Percentiles rank a stretch among this genome's conserved stretches.
Conservation (phyloP, 2,113 vertebrate genomes). For the Fregetta grallaria region DNA sequence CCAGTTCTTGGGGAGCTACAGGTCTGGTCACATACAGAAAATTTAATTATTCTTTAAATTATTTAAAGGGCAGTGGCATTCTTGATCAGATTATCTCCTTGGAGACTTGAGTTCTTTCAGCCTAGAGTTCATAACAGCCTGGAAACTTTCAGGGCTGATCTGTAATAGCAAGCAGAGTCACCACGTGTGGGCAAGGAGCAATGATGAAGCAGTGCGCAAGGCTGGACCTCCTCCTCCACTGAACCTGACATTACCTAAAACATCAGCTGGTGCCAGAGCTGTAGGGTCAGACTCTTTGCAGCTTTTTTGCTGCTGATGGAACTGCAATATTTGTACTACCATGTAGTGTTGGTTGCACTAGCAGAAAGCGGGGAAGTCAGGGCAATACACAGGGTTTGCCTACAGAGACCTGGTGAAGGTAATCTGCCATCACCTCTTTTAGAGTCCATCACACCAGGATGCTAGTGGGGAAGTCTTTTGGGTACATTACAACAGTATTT, state of each 20-base stretch:
- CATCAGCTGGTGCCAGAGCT: neutral
- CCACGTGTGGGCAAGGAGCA: fast-evolving
- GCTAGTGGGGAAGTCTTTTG: neutral
- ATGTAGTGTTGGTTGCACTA: neutral
- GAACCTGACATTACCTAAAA: fast-evolving
- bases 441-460: neutral
- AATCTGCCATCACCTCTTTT: neutral
- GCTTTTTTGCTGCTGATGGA: neutral
- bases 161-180: neutral
- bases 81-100: neutral
- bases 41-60: neutral
- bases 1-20: neutral
- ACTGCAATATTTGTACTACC: neutral
- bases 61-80: neutral
- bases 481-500: neutral
- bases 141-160: neutral
- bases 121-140: neutral
- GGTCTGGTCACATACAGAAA: neutral
- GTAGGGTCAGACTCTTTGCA: neutral
- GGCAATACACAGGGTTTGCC: neutral
- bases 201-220: neutral
- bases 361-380: neutral
- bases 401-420: neutral
- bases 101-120: neutral
- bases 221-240: neutral